phyloP scores from a whole-genome alignment of 35 echinoderm and acorn worm species.

The Ophioderma brevispina region DNA sequence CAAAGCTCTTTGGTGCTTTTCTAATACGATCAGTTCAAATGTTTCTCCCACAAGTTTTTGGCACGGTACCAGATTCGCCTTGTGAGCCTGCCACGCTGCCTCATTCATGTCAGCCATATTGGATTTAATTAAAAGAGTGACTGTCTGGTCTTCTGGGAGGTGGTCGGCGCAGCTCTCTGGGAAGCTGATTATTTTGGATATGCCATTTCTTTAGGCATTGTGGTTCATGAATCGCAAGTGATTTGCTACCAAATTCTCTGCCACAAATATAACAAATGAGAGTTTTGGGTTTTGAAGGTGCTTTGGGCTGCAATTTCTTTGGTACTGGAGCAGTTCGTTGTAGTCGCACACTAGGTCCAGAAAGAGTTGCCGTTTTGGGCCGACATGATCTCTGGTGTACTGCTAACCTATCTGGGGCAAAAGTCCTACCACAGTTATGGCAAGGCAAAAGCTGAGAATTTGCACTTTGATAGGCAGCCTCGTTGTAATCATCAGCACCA shows the following conservation, averaged over 20 bases:
- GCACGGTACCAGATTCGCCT: constrained; percentile 87
- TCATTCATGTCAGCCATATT: constrained; percentile 58
- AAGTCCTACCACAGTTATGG: constrained; percentile 55
- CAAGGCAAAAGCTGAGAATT: constrained; percentile 45
- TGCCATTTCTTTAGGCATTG: constrained; percentile 96
- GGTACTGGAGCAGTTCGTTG: background rate
- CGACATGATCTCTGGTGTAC: constrained; percentile 59
- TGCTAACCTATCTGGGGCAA: constrained; percentile 47
- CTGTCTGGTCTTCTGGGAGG: constrained; percentile 72
- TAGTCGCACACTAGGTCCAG: background rate
- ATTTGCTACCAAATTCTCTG: constrained; percentile 94
- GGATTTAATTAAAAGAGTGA: background rate
- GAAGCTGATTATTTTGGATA: constrained; percentile 77
- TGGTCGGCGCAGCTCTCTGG: constrained; percentile 60
- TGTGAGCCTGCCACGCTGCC: constrained; percentile 70
- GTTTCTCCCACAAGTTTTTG: constrained; percentile 80
- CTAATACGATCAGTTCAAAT: constrained; percentile 81
- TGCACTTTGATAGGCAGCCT: constrained; percentile 41
- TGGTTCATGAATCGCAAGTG: constrained; percentile 86
- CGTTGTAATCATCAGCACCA: constrained; percentile 45
- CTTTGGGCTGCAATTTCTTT: constrained; percentile 17
- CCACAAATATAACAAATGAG: constrained; percentile 94
- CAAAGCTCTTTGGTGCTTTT: constrained; percentile 65
- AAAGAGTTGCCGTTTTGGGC: constrained; percentile 36
- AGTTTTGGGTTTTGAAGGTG: constrained; percentile 50